phyloP scores from a whole-genome alignment of 2,888 invertebrate genomes.

The Punctoribates punctum region DNA sequence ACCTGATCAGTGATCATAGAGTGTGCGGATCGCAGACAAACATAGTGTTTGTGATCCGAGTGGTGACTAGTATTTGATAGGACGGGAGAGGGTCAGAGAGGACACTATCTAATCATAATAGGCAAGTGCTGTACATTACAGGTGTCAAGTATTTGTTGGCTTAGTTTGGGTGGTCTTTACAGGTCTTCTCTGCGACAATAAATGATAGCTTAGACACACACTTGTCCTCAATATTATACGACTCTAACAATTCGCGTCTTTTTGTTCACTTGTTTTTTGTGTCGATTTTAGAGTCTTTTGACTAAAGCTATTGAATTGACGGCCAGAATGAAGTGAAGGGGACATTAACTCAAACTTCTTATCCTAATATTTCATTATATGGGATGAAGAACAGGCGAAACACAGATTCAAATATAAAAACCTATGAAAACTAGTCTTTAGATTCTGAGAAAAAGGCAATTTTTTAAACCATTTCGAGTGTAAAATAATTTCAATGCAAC shows the following conservation, averaged over 20 bases:
- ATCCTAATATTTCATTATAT: too few relatives aligned
- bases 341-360: conserved; percentile 4
- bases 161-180: conserved; percentile 16
- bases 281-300: too few relatives aligned
- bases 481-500: conserved; percentile 18
- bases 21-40: neutral
- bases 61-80: neutral
- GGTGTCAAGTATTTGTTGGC: conserved; percentile 15
- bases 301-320: neutral
- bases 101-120: conserved; percentile 25
- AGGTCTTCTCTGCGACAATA: conserved; percentile 24
- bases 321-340: neutral
- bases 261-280: neutral
- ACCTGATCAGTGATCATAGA: neutral
- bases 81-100: too few relatives aligned
- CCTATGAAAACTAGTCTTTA: conserved; percentile 15
- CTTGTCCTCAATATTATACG: conserved; percentile 4
- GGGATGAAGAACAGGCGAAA: too few relatives aligned
- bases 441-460: neutral
- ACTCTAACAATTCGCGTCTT: neutral
- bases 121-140: conserved; percentile 34
- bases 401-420: neutral
- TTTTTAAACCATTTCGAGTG: neutral
- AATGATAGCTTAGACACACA: conserved; percentile 20
- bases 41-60: conserved; percentile 1